Base-by-base conservation (phyloP, 2,888 invertebrate species). In the Torymus tubicola region DNA sequence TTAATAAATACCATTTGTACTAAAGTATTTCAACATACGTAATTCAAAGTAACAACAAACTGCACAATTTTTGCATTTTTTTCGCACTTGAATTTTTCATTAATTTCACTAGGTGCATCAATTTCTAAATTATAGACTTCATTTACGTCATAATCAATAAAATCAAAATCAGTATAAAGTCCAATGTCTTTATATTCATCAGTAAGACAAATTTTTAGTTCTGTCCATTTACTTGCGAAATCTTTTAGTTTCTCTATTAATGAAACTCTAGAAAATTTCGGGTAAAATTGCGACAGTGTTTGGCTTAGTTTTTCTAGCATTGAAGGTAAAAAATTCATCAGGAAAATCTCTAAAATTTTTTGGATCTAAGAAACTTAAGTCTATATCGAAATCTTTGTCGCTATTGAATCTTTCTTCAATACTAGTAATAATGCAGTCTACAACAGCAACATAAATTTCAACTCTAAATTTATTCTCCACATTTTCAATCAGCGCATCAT, bases 341-440 rank as follows among this genome's bases (percentile, higher is more conserved):
- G n/a, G n/a, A n/a, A n/a, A n/a, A n/a, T n/a, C n/a, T n/a, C n/a
- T n/a, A n/a, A 60, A 11, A 60, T 60, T 60, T 60, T 21, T 60
- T 60, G 60, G 21, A 60, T 60, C 18, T 1, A 60, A 21, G 16
- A 58, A 58, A 58, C 58, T 58, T 1, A 58, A 58, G 58, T 58
- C 58, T n/a, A 16, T 8, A 58, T 58, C n/a, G n/a, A n/a, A 58
- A 8, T 58, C 58, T 4, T 58, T 58, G 18, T 58, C 16, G 58
- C 58, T 16, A 58, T 58, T 58, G 16, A 60, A 21, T 12, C 60
- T 60, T 21, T 60, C 21, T 60, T 60, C 21, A 60, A 58, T 60
- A 21, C 21, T 60, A 60, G 18, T 60, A 60, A 60, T 60, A 60
- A 60, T 60, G 21, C 60, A 18, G n/a, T n/a, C n/a, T n/a, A n/a